These are phyloP conservation scores for Zophobas atratus DNA, from an alignment of 1,140 invertebrate genomes.

Conservation along the genomic window DNA sequence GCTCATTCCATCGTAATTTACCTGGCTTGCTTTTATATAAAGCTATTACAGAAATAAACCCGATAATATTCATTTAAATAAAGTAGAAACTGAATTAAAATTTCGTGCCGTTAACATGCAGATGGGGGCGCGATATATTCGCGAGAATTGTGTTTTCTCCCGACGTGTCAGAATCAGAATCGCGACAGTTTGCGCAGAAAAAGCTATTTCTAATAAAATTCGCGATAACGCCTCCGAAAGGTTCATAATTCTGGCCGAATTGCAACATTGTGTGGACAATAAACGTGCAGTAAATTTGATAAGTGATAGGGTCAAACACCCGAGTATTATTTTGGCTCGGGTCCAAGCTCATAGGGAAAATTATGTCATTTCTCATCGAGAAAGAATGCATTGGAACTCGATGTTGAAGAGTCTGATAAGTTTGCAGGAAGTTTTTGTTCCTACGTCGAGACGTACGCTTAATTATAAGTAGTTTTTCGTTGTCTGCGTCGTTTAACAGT, in stretches of 20 bases:
- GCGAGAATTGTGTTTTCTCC: not conserved
- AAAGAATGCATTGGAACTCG: slow-evolving; percentile 16
- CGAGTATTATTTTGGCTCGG: slow-evolving; percentile 29
- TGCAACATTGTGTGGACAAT: slow-evolving; percentile 8
- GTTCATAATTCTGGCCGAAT: slow-evolving; percentile 10
- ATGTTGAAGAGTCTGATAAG: slow-evolving; percentile 8
- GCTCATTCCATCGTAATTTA: slow-evolving; percentile 35
- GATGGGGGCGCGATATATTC: slow-evolving; percentile 2
- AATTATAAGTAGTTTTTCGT: no score
- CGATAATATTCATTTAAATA: slow-evolving; percentile 36
- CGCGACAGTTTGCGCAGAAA: not conserved
- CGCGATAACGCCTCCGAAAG: slow-evolving; percentile 6
- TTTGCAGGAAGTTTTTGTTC: not conserved
- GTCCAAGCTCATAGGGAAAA: slow-evolving; percentile 36
- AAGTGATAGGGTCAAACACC: slow-evolving; percentile 47
- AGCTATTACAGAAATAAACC: slow-evolving; percentile 21
- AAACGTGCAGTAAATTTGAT: slow-evolving; percentile 30
- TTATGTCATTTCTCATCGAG: slow-evolving; percentile 44
- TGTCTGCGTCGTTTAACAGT: no score
- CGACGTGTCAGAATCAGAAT: not conserved
- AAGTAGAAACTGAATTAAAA: slow-evolving; percentile 5
- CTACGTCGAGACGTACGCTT: not conserved
- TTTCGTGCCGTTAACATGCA: slow-evolving; percentile 11
- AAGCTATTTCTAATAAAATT: slow-evolving; percentile 21
- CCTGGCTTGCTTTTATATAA: slow-evolving; percentile 20